Conservation (phyloP, 2,113 vertebrate species). For the Fregata magnificens region DNA sequence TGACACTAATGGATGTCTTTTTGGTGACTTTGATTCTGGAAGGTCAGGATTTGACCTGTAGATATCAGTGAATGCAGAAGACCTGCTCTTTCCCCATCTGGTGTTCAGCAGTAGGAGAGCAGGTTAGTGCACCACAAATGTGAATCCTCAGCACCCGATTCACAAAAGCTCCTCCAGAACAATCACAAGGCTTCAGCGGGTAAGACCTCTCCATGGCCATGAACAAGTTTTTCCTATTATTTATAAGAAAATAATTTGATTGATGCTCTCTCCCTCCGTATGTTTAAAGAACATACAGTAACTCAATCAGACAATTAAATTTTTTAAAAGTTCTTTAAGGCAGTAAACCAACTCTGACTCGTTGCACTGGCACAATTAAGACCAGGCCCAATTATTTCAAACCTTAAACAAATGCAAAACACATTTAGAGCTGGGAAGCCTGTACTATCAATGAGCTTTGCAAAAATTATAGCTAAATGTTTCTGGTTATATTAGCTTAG, state of each 20-base stretch:
- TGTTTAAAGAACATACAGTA: neutral
- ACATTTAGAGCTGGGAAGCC: neutral
- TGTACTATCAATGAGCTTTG: neutral
- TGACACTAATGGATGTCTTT: accelerated
- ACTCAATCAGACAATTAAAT: neutral
- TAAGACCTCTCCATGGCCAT: neutral
- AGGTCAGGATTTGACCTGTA: neutral
- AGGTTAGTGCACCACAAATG: neutral
- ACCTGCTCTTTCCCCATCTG: neutral
- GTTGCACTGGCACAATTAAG: neutral
- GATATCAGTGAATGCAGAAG: neutral
- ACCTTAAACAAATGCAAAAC: conserved; percentile 46
- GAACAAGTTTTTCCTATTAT: neutral
- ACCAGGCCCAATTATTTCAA: conserved; percentile 36
- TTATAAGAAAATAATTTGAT: neutral
- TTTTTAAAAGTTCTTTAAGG: neutral
- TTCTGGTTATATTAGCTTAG: conserved; percentile 42
- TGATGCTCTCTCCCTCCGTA: neutral
- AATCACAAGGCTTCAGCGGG: neutral
- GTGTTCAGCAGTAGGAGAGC: neutral
- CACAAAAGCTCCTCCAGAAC: neutral
- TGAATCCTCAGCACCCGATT: neutral
- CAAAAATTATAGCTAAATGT: conserved; percentile 17
- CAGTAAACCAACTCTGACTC: neutral
- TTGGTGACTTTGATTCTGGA: neutral